A percentile compares a stretch with the other conserved stretches of the same genome.
phyloP scores from a whole-genome alignment of 2,113 vertebrate species.

The Aramus guarauna region DNA sequence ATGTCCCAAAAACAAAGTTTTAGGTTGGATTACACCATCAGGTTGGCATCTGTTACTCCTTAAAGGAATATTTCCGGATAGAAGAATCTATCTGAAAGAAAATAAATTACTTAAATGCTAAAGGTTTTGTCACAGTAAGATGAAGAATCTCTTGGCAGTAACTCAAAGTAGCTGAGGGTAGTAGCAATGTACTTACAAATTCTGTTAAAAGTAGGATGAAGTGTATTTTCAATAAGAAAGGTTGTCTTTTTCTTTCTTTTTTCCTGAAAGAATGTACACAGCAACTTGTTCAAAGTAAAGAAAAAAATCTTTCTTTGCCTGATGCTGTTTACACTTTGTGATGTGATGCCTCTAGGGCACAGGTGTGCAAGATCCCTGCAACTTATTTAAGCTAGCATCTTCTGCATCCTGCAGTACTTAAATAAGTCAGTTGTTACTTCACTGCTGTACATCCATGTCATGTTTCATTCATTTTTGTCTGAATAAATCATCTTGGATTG shows the following conservation, averaged over 20 bases:
- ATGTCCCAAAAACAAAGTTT: background rate
- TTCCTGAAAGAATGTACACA: background rate
- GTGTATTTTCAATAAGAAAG: background rate
- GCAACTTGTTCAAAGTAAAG: background rate
- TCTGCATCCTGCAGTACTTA: background rate
- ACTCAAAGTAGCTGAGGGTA: background rate
- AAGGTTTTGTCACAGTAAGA: background rate
- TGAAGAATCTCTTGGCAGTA: background rate
- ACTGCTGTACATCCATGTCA: background rate
- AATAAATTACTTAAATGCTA: background rate
- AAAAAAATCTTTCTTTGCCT: background rate
- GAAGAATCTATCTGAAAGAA: background rate
- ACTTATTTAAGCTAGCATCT: background rate
- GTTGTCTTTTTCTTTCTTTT: background rate
- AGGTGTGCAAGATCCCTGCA: background rate
- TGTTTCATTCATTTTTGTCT: background rate
- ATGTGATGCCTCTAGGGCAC: background rate
- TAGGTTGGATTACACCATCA: background rate
- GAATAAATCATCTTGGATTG: background rate
- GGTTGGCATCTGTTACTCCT: background rate
- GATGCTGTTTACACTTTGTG: background rate
- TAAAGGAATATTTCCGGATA: background rate
- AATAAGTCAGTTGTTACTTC: background rate
- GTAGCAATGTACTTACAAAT: background rate
- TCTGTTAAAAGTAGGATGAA: background rate